Percentiles rank a stretch among this genome's conserved stretches.
These are phyloP conservation scores for Amaurobius ferox DNA, from an alignment of 2,888 invertebrate species.

Conservation along the genomic window DNA sequence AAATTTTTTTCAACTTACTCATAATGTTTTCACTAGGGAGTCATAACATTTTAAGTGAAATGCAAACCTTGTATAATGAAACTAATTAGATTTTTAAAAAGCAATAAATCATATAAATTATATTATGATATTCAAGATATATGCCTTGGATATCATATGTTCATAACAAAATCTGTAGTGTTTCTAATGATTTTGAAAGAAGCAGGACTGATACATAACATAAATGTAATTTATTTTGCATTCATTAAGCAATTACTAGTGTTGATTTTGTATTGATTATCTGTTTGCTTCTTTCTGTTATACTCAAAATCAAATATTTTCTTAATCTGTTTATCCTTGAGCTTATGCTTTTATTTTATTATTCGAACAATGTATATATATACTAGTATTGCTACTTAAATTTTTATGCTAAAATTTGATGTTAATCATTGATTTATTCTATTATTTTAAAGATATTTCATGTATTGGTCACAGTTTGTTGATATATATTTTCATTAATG, in stretches of 20 bases:
- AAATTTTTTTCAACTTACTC: no score
- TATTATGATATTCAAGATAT: no score
- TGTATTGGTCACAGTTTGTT: neutral
- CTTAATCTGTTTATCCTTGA: neutral
- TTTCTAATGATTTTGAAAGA: no score
- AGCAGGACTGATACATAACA: no score
- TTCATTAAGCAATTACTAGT: neutral
- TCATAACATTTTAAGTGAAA: no score
- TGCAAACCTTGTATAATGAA: no score
- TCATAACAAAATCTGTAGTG: no score
- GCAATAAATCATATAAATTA: no score
- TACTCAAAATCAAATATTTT: neutral
- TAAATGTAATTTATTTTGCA: slow-evolving; percentile 13
- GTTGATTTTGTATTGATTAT: no score
- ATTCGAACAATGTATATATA: neutral
- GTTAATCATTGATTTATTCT: neutral
- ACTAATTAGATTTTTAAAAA: no score
- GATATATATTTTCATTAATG: neutral
- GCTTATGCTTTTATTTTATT: neutral
- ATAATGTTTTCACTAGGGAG: no score
- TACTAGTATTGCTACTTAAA: slow-evolving; percentile 4
- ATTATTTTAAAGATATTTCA: neutral
- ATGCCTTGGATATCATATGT: no score
- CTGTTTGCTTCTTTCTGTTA: neutral
- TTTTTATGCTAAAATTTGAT: neutral